phyloP scores from a whole-genome alignment of 2,113 vertebrate species.

The Oryzias curvinotus region DNA sequence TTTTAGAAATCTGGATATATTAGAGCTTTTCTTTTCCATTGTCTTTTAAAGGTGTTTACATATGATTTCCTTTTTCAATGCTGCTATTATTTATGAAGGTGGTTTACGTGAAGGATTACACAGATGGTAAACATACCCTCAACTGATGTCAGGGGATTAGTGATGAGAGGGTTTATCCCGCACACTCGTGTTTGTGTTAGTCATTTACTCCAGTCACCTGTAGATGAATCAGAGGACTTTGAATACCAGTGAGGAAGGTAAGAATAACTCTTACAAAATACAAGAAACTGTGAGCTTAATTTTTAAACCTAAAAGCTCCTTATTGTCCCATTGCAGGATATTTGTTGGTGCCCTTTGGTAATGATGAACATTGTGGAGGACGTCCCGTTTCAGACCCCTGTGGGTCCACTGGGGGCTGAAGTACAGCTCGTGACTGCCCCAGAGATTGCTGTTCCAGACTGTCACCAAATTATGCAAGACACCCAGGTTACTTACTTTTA shows the following conservation, averaged over 20 bases:
- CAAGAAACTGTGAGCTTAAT: too few relatives aligned
- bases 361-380: slow-evolving; percentile 85
- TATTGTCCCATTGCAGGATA: slow-evolving; percentile 18
- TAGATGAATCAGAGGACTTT: background rate
- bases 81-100: background rate
- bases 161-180: slow-evolving; percentile 53
- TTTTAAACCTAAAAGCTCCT: background rate
- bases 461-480: slow-evolving; percentile 76
- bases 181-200: slow-evolving; percentile 20
- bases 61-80: too few relatives aligned
- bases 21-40: too few relatives aligned
- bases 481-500: slow-evolving; percentile 74
- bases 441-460: slow-evolving; percentile 74
- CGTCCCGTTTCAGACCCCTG: slow-evolving; percentile 81
- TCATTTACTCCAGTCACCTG: slow-evolving; percentile 26
- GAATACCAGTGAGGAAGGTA: slow-evolving; percentile 18
- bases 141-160: slow-evolving; percentile 66
- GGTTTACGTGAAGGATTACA: slow-evolving; percentile 3
- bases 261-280: background rate
- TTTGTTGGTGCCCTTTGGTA: slow-evolving; percentile 1
- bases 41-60: too few relatives aligned
- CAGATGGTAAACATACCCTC: slow-evolving; percentile 38
- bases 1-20: too few relatives aligned
- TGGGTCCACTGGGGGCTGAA: slow-evolving; percentile 54
- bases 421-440: slow-evolving; percentile 46